Conservation (phyloP, 2,888 invertebrate species). For the Alviniconcha strummeri region DNA sequence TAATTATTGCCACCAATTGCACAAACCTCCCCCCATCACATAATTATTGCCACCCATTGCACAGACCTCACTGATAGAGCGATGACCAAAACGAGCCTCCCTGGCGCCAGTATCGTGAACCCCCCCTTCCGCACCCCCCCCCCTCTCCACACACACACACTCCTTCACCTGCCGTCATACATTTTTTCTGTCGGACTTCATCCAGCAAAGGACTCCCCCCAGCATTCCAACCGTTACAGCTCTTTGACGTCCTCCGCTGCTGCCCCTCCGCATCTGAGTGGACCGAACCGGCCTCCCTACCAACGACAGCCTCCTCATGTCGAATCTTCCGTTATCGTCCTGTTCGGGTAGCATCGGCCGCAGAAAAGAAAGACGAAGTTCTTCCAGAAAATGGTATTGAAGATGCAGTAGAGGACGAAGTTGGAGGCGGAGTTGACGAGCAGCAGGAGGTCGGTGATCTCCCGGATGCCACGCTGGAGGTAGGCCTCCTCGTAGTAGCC, state of each 20-base stretch:
- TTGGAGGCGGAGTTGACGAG: slow-evolving; percentile 69
- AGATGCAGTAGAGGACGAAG: slow-evolving; percentile 68
- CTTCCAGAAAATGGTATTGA: slow-evolving; percentile 69
- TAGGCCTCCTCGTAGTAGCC: slow-evolving; percentile 69
- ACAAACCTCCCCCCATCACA: too few relatives aligned
- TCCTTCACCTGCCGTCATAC: too few relatives aligned
- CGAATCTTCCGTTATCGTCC: slow-evolving; percentile 36
- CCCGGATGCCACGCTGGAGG: slow-evolving; percentile 65
- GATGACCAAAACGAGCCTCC: too few relatives aligned
- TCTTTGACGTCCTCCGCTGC: slow-evolving; percentile 15
- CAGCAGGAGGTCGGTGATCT: slow-evolving; percentile 69
- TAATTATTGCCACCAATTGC: too few relatives aligned
- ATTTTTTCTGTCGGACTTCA: background rate
- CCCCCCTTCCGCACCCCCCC: too few relatives aligned
- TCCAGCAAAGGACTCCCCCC: slow-evolving; percentile 23
- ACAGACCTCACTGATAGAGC: too few relatives aligned
- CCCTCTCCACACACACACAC: too few relatives aligned
- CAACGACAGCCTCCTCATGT: slow-evolving; percentile 42
- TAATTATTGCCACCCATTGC: too few relatives aligned
- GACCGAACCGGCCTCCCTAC: slow-evolving; percentile 36
- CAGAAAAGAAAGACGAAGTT: slow-evolving; percentile 57
- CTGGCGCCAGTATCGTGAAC: too few relatives aligned
- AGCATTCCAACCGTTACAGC: slow-evolving; percentile 5
- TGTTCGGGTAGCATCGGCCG: slow-evolving; percentile 37
- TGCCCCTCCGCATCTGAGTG: slow-evolving; percentile 26